Evolutionary conservation across 2,888 invertebrate species (phyloP), one percentile per base, ranked within the genome.

Genomic region (Petrolisthes manimaculis): DNA sequence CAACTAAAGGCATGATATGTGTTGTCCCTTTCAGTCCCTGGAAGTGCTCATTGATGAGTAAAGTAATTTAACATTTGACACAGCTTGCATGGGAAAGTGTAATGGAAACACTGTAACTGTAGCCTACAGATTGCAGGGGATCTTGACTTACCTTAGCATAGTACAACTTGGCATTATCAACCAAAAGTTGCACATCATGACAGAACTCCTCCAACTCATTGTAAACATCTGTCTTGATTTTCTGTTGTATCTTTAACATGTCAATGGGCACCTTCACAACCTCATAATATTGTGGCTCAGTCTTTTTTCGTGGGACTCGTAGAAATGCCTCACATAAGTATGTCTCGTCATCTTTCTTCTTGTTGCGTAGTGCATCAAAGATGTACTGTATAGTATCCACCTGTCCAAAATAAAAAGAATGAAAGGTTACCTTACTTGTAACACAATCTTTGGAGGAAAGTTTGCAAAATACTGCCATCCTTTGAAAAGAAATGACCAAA

Each of bases 211-310:
- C 98, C 91, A 99, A 95, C 92, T 98, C 97, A 91, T 97, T 96
- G 93, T 99, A 99, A 86, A 98, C 98, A 92, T 99, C 99, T 0
- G 97, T 98, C 95, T 98, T 98, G 12, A 99, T 94, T 93, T 99
- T 99, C 92, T 98, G 98, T 93, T 99, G 98, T 4, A 99, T 97
- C 93, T 97, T 95, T 75, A 98, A 93, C 92, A 99, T 94, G 93
- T 99, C 99, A 92, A 99, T 99, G 1, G 99, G 99, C 92, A 97
- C 97, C 8, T 95, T 95, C 1, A 99, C 84, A 86, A 93, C 93
- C 94, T 97, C 97, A 93, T 97, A 97, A 92, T 97, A 97, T 86
- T 96, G 96, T 1, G 97, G 97, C 92, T 97, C 97, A 92, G 97
- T 98, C 88, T 98, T 95, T 89, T 98, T 95, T 92, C 99, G 99